Conservation (phyloP, 2,888 invertebrate species). For the Platycnemis pennipes region DNA sequence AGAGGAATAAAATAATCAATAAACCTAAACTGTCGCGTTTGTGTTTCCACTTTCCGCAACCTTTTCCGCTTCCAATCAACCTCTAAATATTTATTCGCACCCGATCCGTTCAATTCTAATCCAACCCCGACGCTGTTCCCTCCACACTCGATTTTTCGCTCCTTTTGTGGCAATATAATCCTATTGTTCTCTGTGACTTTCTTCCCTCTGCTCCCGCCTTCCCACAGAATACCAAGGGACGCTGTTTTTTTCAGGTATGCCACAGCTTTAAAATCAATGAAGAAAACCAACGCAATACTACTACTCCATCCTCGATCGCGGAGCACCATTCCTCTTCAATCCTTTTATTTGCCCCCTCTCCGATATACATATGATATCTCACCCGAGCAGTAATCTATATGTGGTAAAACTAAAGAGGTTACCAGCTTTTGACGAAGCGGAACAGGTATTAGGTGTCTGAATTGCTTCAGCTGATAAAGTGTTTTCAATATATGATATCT, state of each 20-base stretch:
- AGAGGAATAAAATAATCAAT: background rate
- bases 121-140: background rate
- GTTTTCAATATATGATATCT: too few species aligned
- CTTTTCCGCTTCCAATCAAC: background rate
- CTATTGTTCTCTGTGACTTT: background rate
- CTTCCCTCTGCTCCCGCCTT: background rate
- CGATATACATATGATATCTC: too few species aligned
- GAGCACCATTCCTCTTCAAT: background rate
- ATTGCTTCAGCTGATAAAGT: too few species aligned
- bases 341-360: background rate
- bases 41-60: background rate
- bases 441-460: too few species aligned
- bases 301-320: background rate
- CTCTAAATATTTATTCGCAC: background rate
- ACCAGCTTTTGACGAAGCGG: too few species aligned
- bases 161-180: background rate
- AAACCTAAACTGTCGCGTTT: background rate
- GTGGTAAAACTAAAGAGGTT: too few species aligned
- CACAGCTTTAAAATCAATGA: background rate
- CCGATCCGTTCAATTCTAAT: background rate
- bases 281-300: background rate
- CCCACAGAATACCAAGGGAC: background rate
- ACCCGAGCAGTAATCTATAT: too few species aligned
- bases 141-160: background rate
- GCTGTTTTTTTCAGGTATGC: background rate